Percentiles rank a stretch among this genome's conserved stretches.
Evolutionary conservation across 2,797 vertebrate genomes (phyloP).

Genomic region (Anomalospiza imberbis): DNA sequence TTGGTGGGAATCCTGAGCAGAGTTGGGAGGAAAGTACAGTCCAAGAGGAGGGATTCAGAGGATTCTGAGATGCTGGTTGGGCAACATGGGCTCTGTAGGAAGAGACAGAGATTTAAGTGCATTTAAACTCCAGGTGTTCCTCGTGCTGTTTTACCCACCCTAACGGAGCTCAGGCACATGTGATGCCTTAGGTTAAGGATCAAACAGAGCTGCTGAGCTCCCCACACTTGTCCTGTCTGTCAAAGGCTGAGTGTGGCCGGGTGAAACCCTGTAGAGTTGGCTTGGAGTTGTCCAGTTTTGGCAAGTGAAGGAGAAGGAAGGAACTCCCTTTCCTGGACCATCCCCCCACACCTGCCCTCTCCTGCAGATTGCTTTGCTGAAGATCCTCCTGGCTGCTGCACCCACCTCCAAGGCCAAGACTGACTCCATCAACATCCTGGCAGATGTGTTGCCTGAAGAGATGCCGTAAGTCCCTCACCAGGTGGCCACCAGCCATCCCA

Average conservation of each 20-base stretch:
- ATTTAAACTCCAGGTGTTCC: not conserved
- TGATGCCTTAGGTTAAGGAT: not conserved
- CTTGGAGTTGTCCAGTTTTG: not conserved
- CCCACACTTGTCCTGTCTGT: not conserved
- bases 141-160: not conserved
- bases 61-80: not conserved
- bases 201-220: not conserved
- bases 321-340: not conserved
- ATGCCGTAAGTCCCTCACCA: constrained; percentile 87
- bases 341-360: not conserved
- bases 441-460: constrained; percentile 93
- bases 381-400: constrained; percentile 93
- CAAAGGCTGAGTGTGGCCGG: not conserved
- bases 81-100: rapidly evolving
- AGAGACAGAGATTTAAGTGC: not conserved
- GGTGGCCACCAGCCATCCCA: not conserved
- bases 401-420: constrained; percentile 98
- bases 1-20: not conserved
- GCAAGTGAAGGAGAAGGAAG: not conserved
- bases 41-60: not conserved
- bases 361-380: constrained; percentile 60
- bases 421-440: constrained; percentile 97
- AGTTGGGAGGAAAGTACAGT: not conserved
- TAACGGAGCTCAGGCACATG: not conserved
- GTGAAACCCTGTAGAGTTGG: not conserved